Evolutionary conservation across 2,888 invertebrate genomes (phyloP), one percentile per base, ranked within the genome.

Genomic region (Macaria notata): DNA sequence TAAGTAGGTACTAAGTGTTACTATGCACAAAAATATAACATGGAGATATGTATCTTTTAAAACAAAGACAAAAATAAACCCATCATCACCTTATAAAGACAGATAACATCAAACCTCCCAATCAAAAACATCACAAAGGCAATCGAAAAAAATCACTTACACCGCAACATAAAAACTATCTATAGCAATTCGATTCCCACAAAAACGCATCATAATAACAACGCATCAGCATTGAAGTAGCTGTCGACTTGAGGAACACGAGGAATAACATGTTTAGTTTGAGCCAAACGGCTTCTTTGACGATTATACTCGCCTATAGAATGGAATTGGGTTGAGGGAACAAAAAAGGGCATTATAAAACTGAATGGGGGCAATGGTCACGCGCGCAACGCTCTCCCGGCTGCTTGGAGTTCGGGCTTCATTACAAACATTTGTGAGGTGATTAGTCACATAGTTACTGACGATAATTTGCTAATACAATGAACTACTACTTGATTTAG

Each of bases 261-360:
- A 59, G 63, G 67, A 70, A 70, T 68, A 82, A 83, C 77, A 72
- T 79, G 76, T 82, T 83, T 77, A 82, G 82, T 78, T 69, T 66
- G 64, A 72, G 66, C 70, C 75, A 75, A 73, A 77, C 82, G 84
- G 83, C 72, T 71, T 79, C 83, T 85, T 85, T 85, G 83, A 75
- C 80, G 81, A 84, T 86, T 86, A 83, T 84, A 64, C 77, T 83
- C 84, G 84, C 82, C 74, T 79, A 79, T 82, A 83, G 80, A 84
- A 82, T 79, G 78, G 76, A 84, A 85, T 85, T 83, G 79, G 81
- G 81, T 76, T 77, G 71, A 72, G 69, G 66, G 73, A 68, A 79
- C 76, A 82, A 84, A 84, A 81, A 86, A 83, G 70, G 66, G 69
- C 65, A 72, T 69, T 68, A 77, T 66, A 59, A 61, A 62, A 64